These are phyloP conservation scores for Ichneumon xanthorius DNA, from an alignment of 2,888 invertebrate species.

Conservation along the genomic window DNA sequence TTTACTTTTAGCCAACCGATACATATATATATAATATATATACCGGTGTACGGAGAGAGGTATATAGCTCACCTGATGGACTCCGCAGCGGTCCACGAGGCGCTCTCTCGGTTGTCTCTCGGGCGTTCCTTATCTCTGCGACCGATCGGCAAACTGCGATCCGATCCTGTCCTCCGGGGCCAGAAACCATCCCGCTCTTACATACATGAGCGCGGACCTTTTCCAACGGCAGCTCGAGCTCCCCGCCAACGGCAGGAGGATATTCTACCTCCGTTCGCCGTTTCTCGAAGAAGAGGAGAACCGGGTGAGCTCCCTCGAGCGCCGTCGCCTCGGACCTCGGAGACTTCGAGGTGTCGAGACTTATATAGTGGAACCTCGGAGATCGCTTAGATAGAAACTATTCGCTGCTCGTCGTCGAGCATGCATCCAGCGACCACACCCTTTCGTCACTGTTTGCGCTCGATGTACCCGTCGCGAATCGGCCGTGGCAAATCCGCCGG, in stretches of 20 bases:
- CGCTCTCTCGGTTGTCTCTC: slow-evolving; percentile 59
- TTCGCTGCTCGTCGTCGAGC: slow-evolving; percentile 11
- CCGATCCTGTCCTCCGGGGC: slow-evolving; percentile 56
- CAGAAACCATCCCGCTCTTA: slow-evolving; percentile 59
- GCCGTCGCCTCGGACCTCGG: slow-evolving; percentile 48
- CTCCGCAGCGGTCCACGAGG: slow-evolving; percentile 31
- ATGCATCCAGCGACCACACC: background rate
- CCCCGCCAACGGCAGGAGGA: slow-evolving; percentile 46
- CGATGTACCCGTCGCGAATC: slow-evolving; percentile 74
- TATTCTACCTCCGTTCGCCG: slow-evolving; percentile 53
- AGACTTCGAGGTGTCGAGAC: slow-evolving; percentile 78
- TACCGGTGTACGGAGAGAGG: slow-evolving; percentile 1
- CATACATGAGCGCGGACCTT: slow-evolving; percentile 57
- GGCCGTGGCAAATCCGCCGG: slow-evolving; percentile 69
- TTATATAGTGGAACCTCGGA: slow-evolving; percentile 73
- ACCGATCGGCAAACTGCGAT: slow-evolving; percentile 68
- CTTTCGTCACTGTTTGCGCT: slow-evolving; percentile 33
- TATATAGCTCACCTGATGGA: slow-evolving; percentile 51
- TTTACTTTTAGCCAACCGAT: background rate
- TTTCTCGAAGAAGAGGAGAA: slow-evolving; percentile 23
- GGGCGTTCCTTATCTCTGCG: slow-evolving; percentile 55
- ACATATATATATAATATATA: too few species aligned
- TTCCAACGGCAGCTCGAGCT: slow-evolving; percentile 54
- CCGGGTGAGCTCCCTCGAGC: slow-evolving; percentile 51
- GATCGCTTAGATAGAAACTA: slow-evolving; percentile 66